A percentile compares a stretch with the other conserved stretches of the same genome.
phyloP scores from a whole-genome alignment of 2,113 vertebrate genomes.

The Elgaria multicarinata region DNA sequence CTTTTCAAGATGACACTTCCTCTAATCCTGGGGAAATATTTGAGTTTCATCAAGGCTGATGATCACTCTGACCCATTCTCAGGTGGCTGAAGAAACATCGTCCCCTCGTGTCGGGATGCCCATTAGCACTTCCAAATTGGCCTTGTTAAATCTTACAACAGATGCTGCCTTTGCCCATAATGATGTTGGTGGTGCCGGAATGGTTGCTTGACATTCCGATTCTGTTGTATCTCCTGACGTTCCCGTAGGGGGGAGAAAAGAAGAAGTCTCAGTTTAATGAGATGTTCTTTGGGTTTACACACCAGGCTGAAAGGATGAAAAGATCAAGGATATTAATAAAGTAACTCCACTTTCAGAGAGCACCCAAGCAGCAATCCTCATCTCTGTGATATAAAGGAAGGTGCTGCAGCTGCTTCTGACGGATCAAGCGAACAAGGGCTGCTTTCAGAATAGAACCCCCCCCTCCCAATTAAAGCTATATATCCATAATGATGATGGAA shows the following conservation, averaged over 20 bases:
- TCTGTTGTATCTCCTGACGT: neutral
- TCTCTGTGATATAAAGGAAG: slow-evolving; percentile 41
- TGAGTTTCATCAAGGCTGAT: slow-evolving; percentile 47
- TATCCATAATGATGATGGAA: too few species aligned
- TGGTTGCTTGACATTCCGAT: slow-evolving; percentile 55
- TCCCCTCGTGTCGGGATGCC: slow-evolving; percentile 53
- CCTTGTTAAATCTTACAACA: slow-evolving; percentile 42
- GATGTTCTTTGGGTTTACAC: slow-evolving; percentile 48
- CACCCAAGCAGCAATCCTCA: slow-evolving; percentile 35
- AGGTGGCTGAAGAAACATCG: slow-evolving; percentile 44
- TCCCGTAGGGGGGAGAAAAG: slow-evolving; percentile 45
- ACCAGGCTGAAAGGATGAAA: slow-evolving; percentile 53
- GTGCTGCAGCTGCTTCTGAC: slow-evolving; percentile 43
- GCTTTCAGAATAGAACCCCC: neutral
- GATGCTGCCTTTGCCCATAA: slow-evolving; percentile 67
- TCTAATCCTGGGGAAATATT: slow-evolving; percentile 22
- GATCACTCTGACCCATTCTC: slow-evolving; percentile 62
- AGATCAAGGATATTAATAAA: slow-evolving; percentile 72
- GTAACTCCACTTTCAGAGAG: slow-evolving; percentile 37
- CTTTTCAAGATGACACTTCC: slow-evolving; percentile 53
- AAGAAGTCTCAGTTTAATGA: slow-evolving; percentile 66
- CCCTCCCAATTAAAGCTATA: neutral
- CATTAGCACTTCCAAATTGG: slow-evolving; percentile 60
- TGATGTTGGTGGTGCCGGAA: slow-evolving; percentile 66
- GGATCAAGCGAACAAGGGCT: slow-evolving; percentile 23